These are phyloP conservation scores for Rhabdophis nuchalis DNA, from an alignment of 2,797 vertebrate genomes.

Conservation along the genomic window DNA sequence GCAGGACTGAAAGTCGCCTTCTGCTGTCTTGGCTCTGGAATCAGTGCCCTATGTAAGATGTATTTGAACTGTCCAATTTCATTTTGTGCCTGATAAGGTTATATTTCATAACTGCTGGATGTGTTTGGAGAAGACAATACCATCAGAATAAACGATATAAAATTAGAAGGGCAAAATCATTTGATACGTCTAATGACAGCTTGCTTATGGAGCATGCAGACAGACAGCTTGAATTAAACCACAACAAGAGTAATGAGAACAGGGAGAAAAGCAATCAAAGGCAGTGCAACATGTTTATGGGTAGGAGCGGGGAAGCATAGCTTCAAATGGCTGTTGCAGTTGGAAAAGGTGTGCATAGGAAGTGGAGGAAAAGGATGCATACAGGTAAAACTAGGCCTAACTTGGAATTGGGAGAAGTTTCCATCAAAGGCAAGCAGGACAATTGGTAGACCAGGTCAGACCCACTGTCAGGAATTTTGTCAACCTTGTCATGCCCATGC, in stretches of 20 bases:
- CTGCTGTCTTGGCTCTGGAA: neutral
- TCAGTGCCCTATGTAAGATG: neutral
- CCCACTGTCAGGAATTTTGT: neutral
- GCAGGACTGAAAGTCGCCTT: neutral
- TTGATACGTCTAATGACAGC: neutral
- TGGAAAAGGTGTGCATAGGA: neutral
- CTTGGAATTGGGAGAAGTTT: neutral
- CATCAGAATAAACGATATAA: neutral
- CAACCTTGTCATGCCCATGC: neutral
- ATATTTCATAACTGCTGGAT: slow-evolving; percentile 1
- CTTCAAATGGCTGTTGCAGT: neutral
- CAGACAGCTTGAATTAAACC: neutral
- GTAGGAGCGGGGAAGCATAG: neutral
- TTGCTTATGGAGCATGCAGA: neutral
- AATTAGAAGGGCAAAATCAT: neutral
- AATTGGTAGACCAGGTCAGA: neutral
- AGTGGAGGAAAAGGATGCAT: neutral
- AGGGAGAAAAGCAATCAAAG: neutral
- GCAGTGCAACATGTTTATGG: neutral
- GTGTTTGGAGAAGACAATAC: neutral
- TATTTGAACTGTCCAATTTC: neutral
- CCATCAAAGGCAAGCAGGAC: neutral
- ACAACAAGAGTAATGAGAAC: neutral
- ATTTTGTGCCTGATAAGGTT: slow-evolving; percentile 7
- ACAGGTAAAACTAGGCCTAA: neutral